Base-by-base conservation (phyloP, 2,888 invertebrate genomes). In the Lycocerus yunnanus region DNA sequence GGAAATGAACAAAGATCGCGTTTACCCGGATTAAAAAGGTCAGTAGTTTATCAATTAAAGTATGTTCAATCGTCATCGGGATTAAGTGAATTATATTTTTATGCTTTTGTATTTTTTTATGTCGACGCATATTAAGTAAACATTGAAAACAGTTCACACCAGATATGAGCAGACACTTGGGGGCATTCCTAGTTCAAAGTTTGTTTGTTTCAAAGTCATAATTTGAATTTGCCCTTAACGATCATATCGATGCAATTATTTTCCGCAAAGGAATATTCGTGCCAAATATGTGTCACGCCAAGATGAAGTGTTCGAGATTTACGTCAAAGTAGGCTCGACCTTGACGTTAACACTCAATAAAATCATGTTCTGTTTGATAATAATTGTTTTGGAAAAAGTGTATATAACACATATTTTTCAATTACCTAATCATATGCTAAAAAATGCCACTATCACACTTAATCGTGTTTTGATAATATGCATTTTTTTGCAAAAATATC, bases 1-100 rank as follows among this genome's bases (percentile, higher is more conserved):
- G 79, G 81, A 82, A 82, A 82, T 83, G 82, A 81, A 80, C 83
- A 83, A 83, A 83, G 83, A 80, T 83, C 82, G 80, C 80, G 78
- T 81, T 80, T 81, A 80, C 78, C 71, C 77, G 78, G 77, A 78
- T 73, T 71, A 71, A 75, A 75, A 78, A 76, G 83, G 82, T 83
- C 82, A 81, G 61, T 77, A 75, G 80, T 81, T 82, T 83, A 83
- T 83, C 83, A 65, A 16, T 69, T 69, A 58, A 65, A 70, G 69
- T 76, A 60, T 73, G 76, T 73, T 68, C 73, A 71, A 68, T 73
- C 76, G 73, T 76, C 76, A 76, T 68, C 60, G 13, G 20, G 71
- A 76, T 58, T 71, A 61, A 68, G 68, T 24, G 63, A 65, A 61
- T 71, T 58, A 58, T 68, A 65, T 74, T 66, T 73, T 60, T 21